phyloP scores from a whole-genome alignment of 1,140 invertebrate species.

The Drosophila melanica region DNA sequence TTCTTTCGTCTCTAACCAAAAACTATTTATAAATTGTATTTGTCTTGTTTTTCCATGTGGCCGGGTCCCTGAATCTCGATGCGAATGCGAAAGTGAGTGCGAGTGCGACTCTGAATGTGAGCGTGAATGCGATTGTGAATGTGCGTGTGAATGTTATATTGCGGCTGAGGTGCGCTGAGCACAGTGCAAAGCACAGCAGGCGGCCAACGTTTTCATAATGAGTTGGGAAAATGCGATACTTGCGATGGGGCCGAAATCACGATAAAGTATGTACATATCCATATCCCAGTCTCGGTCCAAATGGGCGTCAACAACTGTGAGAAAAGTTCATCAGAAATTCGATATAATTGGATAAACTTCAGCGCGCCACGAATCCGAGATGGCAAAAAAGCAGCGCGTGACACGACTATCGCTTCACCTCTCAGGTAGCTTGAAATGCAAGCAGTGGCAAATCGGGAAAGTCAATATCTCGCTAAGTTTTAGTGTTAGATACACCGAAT shows the following conservation, averaged over 20 bases:
- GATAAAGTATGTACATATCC: background rate
- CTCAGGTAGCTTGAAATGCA: background rate
- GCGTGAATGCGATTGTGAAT: background rate
- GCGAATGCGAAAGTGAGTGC: conserved; percentile 8
- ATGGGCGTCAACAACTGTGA: conserved; percentile 1
- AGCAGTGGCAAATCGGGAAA: too few species aligned
- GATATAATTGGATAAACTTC: conserved; percentile 30
- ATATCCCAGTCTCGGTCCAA: background rate
- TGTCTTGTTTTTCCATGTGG: conserved; percentile 60
- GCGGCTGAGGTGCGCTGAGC: conserved; percentile 10
- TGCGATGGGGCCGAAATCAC: background rate
- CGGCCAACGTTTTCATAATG: conserved; percentile 36
- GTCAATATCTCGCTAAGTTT: too few species aligned
- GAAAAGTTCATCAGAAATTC: conserved; percentile 20
- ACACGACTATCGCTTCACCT: background rate
- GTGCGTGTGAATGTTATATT: conserved; percentile 1
- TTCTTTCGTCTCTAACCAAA: conserved; percentile 62
- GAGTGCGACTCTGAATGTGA: background rate
- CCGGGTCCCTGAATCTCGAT: conserved; percentile 36
- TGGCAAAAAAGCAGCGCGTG: background rate
- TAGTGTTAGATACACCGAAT: too few species aligned
- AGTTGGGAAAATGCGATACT: conserved; percentile 28
- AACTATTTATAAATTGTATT: conserved; percentile 78
- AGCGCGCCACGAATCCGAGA: background rate
- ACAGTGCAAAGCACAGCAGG: conserved; percentile 24